Base-by-base conservation (phyloP, 2,113 vertebrate genomes). In the Prunella himalayana region DNA sequence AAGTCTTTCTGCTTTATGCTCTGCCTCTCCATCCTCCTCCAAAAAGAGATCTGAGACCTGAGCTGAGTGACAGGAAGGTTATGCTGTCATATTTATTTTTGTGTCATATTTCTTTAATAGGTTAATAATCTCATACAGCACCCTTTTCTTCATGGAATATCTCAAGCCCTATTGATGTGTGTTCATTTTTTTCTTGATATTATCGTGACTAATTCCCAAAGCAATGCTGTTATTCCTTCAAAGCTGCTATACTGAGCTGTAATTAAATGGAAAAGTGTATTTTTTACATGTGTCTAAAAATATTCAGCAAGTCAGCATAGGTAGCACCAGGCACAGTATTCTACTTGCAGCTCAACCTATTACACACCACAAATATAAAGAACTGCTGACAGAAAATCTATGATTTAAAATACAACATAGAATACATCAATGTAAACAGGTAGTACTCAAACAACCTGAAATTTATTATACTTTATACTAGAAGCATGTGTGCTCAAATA, bases 321-420 rank as follows among this genome's bases (percentile, higher is more conserved):
- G 84, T 60, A 90, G 60, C 72, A 96, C 33, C 33, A 85, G 61
- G 35, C 37, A 79, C 54, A 63, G 51, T 73, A 60, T 66, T 95
- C 77, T 78, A 63, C 75, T 85, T 94, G 86, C 49, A 88, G 25
- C 37, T 95, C 91, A 94, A 86, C 33, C 25, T 83, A 66, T 70
- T 94, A 92, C 59, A 41, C 42, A 84, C 19, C 39, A 85, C 23
- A 86, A 83, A 69, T 65, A 47, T n/a, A 95, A 96, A 93, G 63
- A 95, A 80, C 24, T 18, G 37, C 41, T 97, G 94, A 96, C 96
- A 98, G 92, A 80, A 98, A 98, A 98, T 96, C 97, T 71, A 83
- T 97, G 33, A 51, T 61, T 91, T 92, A 82, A 89, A 72, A 77
- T 79, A 47, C 31, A 90, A 33, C 21, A 84, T 6, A 66, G 82